Evolutionary conservation across 2,888 invertebrate species (phyloP).

Genomic region (Pristionchus entomophagus): DNA sequence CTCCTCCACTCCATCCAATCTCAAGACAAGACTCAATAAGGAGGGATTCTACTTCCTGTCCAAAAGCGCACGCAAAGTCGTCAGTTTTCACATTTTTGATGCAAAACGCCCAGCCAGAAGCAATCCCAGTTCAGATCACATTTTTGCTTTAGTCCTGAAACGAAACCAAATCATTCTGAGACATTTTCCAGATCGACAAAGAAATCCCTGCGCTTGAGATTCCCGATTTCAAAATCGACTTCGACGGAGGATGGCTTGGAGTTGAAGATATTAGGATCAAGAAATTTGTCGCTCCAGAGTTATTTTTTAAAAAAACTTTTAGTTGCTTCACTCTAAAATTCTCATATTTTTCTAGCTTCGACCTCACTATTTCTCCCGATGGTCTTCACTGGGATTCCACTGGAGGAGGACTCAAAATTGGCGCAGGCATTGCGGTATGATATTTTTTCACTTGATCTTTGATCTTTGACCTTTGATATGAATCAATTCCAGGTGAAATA

Average conservation of each 20-base stretch:
- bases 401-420: conserved; percentile 28
- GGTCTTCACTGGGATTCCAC: conserved; percentile 41
- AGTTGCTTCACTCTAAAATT: background rate
- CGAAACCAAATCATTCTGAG: background rate
- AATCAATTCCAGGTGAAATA: conserved; percentile 2
- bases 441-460: background rate
- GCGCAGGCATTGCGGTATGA: background rate
- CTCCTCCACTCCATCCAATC: conserved; percentile 33
- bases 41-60: conserved; percentile 37
- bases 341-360: background rate
- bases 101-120: background rate
- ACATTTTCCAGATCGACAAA: conserved; percentile 45
- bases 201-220: conserved; percentile 10
- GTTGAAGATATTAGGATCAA: background rate
- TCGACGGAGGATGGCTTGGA: background rate
- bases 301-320: background rate
- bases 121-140: background rate
- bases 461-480: background rate
- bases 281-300: conserved; percentile 22
- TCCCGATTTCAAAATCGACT: background rate
- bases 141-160: background rate
- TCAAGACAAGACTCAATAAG: conserved; percentile 26
- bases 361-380: conserved; percentile 6
- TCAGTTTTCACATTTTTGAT: background rate
- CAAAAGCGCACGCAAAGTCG: conserved; percentile 2